Conservation (phyloP, 2,113 vertebrate genomes). For the Caranx melampygus region DNA sequence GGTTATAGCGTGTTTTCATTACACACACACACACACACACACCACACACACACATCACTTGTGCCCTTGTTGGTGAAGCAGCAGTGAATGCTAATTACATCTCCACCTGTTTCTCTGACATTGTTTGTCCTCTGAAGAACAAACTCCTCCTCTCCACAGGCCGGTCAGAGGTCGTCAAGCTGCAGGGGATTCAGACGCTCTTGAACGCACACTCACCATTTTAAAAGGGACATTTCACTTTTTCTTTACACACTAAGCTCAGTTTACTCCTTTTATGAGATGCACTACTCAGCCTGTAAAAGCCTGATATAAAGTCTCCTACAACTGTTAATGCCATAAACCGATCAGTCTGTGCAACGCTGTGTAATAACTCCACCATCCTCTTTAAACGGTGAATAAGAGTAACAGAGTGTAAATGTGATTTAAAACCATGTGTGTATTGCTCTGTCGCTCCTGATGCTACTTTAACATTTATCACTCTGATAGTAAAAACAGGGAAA, state of each 20-base stretch:
- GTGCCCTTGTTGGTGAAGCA: not conserved
- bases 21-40: not conserved
- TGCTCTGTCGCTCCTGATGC: not conserved
- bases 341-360: not conserved
- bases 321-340: not conserved
- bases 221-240: not conserved
- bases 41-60: not conserved
- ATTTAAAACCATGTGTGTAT: not conserved
- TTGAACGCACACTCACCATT: not conserved
- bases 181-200: not conserved
- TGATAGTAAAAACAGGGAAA: not conserved
- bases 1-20: not conserved
- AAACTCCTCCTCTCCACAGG: not conserved
- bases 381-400: not conserved
- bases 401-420: not conserved
- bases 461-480: not conserved
- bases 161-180: not conserved
- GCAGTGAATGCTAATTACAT: not conserved
- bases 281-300: not conserved
- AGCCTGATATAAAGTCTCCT: not conserved
- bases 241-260: not conserved
- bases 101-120: conserved; percentile 4
- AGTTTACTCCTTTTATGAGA: not conserved
- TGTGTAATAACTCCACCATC: not conserved
- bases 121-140: conserved; percentile 5